Percentiles rank a stretch among this genome's conserved stretches.
phyloP scores from a whole-genome alignment of 1,140 invertebrate species.

The Danaus melanippus region DNA sequence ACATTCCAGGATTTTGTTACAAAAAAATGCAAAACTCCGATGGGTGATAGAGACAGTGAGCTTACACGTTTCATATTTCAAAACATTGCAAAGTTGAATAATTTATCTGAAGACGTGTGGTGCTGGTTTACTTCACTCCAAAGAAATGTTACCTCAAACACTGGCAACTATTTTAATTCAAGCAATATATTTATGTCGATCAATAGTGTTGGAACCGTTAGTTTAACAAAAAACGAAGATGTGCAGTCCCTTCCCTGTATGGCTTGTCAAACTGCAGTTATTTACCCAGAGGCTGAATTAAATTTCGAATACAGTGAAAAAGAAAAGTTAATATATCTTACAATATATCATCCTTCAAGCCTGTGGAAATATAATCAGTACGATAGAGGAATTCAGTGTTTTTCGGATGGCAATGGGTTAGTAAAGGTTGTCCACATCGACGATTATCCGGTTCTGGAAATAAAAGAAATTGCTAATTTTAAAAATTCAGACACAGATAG shows the following conservation, averaged over 20 bases:
- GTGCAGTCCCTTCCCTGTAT: conserved; percentile 35
- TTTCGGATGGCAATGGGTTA: conserved; percentile 55
- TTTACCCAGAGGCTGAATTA: conserved; percentile 41
- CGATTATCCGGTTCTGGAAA: conserved; percentile 28
- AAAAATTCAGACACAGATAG: conserved; percentile 12
- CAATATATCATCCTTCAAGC: conserved; percentile 51
- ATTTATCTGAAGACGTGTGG: conserved; percentile 35
- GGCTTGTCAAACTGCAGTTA: conserved; percentile 46
- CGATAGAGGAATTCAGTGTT: conserved; percentile 56
- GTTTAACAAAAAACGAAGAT: conserved; percentile 25
- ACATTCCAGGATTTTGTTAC: conserved; percentile 38
- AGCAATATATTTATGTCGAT: conserved; percentile 25
- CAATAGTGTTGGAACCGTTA: conserved; percentile 41
- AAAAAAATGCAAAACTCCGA: conserved; percentile 37
- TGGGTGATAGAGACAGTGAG: conserved; percentile 30
- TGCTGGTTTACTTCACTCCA: conserved; percentile 41
- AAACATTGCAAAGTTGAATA: conserved; percentile 40
- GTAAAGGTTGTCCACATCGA: conserved; percentile 39
- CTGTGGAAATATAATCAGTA: conserved; percentile 48
- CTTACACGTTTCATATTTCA: conserved; percentile 44
- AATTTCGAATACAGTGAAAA: conserved; percentile 41
- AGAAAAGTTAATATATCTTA: conserved; percentile 40
- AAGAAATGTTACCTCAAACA: too few species aligned
- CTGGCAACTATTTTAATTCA: conserved; percentile 4
- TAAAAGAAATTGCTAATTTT: conserved; percentile 5